Evolutionary conservation across 2,797 vertebrate species (phyloP), one percentile per base, ranked within the genome.

Genomic region (Tachyglossus aculeatus): DNA sequence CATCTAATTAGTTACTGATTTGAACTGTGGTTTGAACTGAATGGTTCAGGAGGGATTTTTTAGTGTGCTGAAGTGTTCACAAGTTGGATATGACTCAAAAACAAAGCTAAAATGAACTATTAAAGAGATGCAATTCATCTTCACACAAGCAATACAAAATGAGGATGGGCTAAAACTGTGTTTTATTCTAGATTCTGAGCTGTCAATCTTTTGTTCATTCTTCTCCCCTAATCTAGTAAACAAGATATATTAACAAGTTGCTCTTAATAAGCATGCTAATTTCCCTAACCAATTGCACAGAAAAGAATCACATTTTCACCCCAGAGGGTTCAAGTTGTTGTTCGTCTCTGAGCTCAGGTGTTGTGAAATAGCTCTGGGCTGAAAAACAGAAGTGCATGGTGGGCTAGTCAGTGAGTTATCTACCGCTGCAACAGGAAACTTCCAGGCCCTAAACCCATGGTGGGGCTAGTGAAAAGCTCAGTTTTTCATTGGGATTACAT

Each of bases 321-420:
- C 48, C 31, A 34, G 75, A 69, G 78, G 53, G 63, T 38, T 71
- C 73, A 40, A 52, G 60, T 9, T 34, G 45, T 48, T 76, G 71
- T 78, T 84, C 72, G 64, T 66, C 78, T 66, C 59, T 29, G 71
- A 76, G 45, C 63, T 74, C 80, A 83, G 82, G 80, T 80, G 78
- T 50, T 62, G 59, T 60, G 27, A 64, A 71, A 47, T 27, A 36
- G 48, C 50, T 27, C 19, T 16, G 9, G 68, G 65, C 59, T 66
- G 50, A 41, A 57, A 34, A 29, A 3, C n/a, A n/a, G n/a, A n/a
- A n/a, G n/a, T n/a, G 9, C 48, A 43, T 0, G 2, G 34, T 74
- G 65, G 54, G 70, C 72, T 44, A 65, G 48, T 0, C 25, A 8
- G n/a, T 39, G 13, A 16, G 29, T n/a, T n/a, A n/a, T n/a, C n/a